A percentile compares a stretch with the other conserved stretches of the same genome.
phyloP scores from a whole-genome alignment of 2,113 vertebrate genomes.

The Lepidothrix coronata region DNA sequence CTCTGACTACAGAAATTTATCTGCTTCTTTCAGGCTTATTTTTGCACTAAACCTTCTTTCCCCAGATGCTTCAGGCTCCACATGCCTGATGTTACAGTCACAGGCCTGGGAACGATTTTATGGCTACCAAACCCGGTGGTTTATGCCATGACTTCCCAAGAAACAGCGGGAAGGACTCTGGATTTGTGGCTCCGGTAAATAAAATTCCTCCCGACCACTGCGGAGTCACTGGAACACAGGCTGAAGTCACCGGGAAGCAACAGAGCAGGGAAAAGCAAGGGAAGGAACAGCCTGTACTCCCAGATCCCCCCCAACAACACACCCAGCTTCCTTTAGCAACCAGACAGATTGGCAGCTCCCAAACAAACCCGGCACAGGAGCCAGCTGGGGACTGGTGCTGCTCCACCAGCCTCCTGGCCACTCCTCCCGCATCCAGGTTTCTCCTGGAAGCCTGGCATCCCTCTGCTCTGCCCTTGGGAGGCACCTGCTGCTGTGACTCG shows the following conservation, averaged over 20 bases:
- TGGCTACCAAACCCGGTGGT: not conserved
- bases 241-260: not conserved
- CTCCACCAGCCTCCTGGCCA: not conserved
- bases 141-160: not conserved
- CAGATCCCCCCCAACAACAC: not conserved
- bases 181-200: accelerated
- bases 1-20: accelerated
- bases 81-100: not conserved
- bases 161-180: not conserved
- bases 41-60: not conserved
- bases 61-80: not conserved
- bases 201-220: too few relatives aligned
- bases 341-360: not conserved
- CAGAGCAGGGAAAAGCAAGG: accelerated
- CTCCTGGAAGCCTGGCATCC: not conserved
- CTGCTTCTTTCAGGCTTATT: not conserved
- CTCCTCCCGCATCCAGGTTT: not conserved
- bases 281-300: not conserved
- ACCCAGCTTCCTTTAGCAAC: not conserved
- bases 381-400: not conserved
- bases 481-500: not conserved
- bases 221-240: not conserved
- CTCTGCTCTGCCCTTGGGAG: not conserved
- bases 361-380: not conserved
- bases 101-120: not conserved